Evolutionary conservation across 2,888 invertebrate genomes (phyloP).

Genomic region (Meliscaeva auricollis): DNA sequence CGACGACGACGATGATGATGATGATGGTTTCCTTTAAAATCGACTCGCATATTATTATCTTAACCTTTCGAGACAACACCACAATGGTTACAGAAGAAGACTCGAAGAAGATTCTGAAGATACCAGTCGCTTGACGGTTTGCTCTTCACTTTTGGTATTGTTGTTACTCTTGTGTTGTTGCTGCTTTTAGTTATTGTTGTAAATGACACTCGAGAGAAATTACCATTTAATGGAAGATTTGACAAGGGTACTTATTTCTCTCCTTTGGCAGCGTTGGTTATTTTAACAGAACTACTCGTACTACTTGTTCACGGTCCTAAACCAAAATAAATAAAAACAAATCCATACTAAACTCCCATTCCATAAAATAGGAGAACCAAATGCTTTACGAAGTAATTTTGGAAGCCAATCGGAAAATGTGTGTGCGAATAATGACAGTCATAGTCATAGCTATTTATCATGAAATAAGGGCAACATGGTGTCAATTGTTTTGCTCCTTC

Average conservation of each 20-base stretch:
- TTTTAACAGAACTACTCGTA: conserved; percentile 33
- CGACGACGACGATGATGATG: conserved; percentile 10
- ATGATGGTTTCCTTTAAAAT: conserved; percentile 70
- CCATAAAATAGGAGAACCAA: neutral
- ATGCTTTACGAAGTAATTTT: conserved; percentile 40
- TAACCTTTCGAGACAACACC: conserved; percentile 62
- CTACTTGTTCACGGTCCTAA: conserved; percentile 7
- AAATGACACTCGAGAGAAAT: conserved; percentile 74
- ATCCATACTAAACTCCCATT: neutral
- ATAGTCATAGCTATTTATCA: conserved; percentile 37
- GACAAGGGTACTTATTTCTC: conserved; percentile 69
- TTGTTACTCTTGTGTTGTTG: conserved; percentile 31
- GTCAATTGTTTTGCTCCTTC: conserved; percentile 32
- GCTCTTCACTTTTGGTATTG: conserved; percentile 27
- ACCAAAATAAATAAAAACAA: neutral
- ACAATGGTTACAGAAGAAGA: conserved; percentile 35
- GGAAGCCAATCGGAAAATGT: conserved; percentile 56
- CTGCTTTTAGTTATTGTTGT: conserved; percentile 56
- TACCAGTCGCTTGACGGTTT: conserved; percentile 41
- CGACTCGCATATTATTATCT: conserved; percentile 64
- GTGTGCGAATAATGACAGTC: conserved; percentile 60
- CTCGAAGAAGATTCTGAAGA: conserved; percentile 46
- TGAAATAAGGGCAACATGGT: conserved; percentile 33
- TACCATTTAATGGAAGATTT: conserved; percentile 75
- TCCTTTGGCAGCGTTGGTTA: conserved; percentile 56